Base-by-base conservation (phyloP, 2,113 vertebrate species). In the Noturus placidus region DNA sequence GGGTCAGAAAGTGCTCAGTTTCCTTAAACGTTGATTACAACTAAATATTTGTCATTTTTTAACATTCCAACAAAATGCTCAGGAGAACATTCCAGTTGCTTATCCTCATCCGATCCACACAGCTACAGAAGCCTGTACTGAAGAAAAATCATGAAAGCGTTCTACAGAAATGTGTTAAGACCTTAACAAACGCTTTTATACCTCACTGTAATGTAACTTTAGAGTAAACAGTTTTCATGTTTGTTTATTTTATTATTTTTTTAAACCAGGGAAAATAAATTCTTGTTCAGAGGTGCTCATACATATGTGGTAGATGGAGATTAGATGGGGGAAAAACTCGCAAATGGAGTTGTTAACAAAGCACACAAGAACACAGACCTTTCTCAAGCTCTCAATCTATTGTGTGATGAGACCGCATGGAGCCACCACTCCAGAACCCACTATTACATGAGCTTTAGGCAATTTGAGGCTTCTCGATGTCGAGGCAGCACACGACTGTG, bases 381-480 rank as follows among this genome's bases (percentile, higher is more conserved):
- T 65, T 87, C 63, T 70, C 10, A 38, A 22, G 50, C 17, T 20
- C 82, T 30, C 22, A 59, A 0, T 76, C 33, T 85, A 57, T 76
- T 86, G 85, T 86, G 57, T 69, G 22, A 70, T 65, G 76, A 86
- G 79, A 82, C 79, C 50, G 79, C 27, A 17, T 61, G 86, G 67
- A 82, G 86, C 79, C 86, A 20, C 25, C 8, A 54, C 67, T 87
- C 56, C 27, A 33, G n/a, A 61, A 59, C 54, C 85, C 76, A 69
- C 25, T 56, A 82, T 87, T 82, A 70, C 78, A 87, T 82, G 78
- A 81, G 63, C 67, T 69, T 59, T 67, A 70, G 61, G 22, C 78
- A 42, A 20, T 56, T 22, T 63, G 56, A 86, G 35, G 30, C 76
- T 38, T 69, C 70, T 42, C 8, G 19, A 19, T 35, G 14, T 54